A percentile compares a stretch with the other conserved stretches of the same genome.
Conservation (phyloP, 2,113 vertebrate species). For the Centropus bengalensis region DNA sequence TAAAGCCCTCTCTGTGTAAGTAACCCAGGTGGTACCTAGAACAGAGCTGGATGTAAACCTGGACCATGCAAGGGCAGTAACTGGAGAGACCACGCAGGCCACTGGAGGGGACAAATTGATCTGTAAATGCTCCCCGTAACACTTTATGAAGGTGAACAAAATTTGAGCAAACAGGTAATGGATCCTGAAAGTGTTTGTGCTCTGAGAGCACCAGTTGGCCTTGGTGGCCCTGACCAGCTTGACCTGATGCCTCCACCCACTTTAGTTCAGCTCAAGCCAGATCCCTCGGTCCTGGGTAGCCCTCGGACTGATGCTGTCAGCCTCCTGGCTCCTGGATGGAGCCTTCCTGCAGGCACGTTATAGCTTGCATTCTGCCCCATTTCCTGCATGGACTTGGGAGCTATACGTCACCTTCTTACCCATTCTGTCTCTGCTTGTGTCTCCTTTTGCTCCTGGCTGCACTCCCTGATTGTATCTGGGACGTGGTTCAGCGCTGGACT, state of each 20-base stretch:
- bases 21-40: background rate
- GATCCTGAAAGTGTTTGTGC: background rate
- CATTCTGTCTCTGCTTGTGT: background rate
- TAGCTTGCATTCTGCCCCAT: too few relatives aligned
- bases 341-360: fast-evolving
- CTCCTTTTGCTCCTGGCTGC: background rate
- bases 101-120: background rate
- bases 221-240: background rate
- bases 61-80: background rate
- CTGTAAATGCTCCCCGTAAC: background rate
- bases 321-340: background rate
- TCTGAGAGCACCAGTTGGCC: background rate
- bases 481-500: background rate
- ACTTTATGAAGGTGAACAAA: background rate
- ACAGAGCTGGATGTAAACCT: background rate
- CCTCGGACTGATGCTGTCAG: fast-evolving
- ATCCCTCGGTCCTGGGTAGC: background rate
- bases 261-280: background rate
- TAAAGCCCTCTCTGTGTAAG: too few relatives aligned
- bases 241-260: background rate
- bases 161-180: background rate
- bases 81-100: background rate
- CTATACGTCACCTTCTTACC: background rate
- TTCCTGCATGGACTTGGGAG: background rate
- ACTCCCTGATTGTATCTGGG: background rate